Evolutionary conservation across 2,113 vertebrate genomes (phyloP), one percentile per base, ranked within the genome.

Genomic region (Tiliqua scincoides): DNA sequence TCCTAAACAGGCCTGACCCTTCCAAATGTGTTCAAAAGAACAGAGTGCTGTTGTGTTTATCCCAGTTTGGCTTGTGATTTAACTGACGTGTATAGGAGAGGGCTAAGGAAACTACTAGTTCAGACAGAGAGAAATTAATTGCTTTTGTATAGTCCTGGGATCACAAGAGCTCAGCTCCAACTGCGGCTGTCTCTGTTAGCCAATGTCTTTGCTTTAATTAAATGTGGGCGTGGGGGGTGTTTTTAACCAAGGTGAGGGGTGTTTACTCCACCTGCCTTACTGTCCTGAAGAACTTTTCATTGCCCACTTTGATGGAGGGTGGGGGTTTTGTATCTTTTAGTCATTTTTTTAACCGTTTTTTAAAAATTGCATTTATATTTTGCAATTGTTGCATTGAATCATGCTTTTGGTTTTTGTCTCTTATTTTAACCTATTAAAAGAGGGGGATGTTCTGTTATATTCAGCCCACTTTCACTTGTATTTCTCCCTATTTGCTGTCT

Each of bases 91-190:
- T 93, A 92, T 95, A 78, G 85, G 92, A 91, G 85, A 81, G 88
- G 91, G 14, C 82, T 91, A 94, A 87, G 75, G 91, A 54, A 87
- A 95, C 95, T 94, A 95, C 95, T 96, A 95, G 96, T 97, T 97
- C 96, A 96, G 94, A 95, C 91, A 94, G 93, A 94, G 92, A 94
- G 95, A 92, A 61, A 9, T 82, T 91, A 89, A 95, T 84, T 96
- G 93, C 92, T 95, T 97, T 97, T 97, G 83, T 95, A 84, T 95
- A 95, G 94, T 95, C 95, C 94, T 96, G 95, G 96, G 89, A 93
- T 95, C 89, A 88, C 82, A 92, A 96, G 17, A 15, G 92, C 92
- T 89, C 91, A 70, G 88, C 95, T 92, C 94, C 91, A 95, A 93
- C 91, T 94, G 94, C 88, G 90, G 91, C 89, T 90, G 72, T 89